phyloP scores from a whole-genome alignment of 2,797 vertebrate species.

The Gastrophryne carolinensis region DNA sequence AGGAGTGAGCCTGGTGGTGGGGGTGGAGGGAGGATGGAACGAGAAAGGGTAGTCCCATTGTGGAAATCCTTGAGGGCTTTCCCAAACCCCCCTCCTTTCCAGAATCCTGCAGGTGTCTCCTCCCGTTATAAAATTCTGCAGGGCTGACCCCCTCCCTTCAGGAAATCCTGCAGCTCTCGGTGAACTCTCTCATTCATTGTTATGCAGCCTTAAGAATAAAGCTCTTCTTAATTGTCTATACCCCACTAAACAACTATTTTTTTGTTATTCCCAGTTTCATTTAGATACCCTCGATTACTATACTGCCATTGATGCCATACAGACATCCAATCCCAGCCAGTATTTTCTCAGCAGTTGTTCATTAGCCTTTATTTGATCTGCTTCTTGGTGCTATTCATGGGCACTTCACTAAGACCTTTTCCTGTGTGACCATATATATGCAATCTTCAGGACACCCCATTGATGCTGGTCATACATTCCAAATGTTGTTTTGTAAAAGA shows the following conservation, averaged over 20 bases:
- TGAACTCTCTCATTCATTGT: not conserved
- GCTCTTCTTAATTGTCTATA: not conserved
- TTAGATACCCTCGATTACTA: too few relatives aligned
- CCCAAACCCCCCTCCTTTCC: constrained; percentile 21
- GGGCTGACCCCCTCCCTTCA: constrained; percentile 7
- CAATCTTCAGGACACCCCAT: too few relatives aligned
- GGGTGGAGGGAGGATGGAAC: not conserved
- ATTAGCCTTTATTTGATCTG: too few relatives aligned
- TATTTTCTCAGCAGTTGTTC: too few relatives aligned
- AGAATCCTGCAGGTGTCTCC: constrained; percentile 26
- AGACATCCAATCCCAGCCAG: too few relatives aligned
- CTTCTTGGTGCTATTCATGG: too few relatives aligned
- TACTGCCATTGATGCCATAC: too few relatives aligned
- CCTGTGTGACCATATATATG: too few relatives aligned
- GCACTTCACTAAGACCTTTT: too few relatives aligned
- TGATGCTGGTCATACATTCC: too few relatives aligned
- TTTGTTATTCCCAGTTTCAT: too few relatives aligned
- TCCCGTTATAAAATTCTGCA: constrained; percentile 29
- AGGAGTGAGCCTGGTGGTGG: not conserved
- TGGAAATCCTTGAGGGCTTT: constrained; percentile 48
- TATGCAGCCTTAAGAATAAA: not conserved
- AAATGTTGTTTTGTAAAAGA: too few relatives aligned
- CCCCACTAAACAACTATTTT: not conserved
- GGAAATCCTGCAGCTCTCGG: constrained; percentile 19
- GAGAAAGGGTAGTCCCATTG: constrained; percentile 34